phyloP scores from a whole-genome alignment of 2,797 vertebrate species.

The Pyrocephalus nanus region DNA sequence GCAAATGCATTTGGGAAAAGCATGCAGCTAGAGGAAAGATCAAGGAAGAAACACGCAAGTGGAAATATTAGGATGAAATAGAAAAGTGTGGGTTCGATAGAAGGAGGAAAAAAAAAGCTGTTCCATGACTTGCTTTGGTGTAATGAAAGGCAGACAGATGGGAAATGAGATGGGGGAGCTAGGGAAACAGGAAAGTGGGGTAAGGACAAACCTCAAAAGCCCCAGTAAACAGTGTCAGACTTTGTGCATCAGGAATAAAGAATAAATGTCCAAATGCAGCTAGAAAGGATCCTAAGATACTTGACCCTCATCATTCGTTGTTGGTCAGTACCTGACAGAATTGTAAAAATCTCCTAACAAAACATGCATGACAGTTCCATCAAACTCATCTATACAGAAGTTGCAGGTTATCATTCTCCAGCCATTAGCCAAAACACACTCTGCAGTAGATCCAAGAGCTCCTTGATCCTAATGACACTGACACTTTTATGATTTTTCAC shows the following conservation, averaged over 20 bases:
- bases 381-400: neutral
- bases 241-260: neutral
- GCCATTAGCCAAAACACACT: neutral
- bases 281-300: neutral
- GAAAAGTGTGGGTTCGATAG: neutral
- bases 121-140: neutral
- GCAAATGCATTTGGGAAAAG: neutral
- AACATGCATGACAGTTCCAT: neutral
- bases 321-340: neutral
- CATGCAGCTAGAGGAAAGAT: neutral
- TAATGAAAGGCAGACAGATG: neutral
- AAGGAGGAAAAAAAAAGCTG: neutral
- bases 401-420: neutral
- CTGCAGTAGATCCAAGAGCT: neutral
- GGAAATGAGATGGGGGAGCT: neutral
- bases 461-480: neutral
- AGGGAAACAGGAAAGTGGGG: neutral
- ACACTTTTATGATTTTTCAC: neutral
- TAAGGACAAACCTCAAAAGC: neutral
- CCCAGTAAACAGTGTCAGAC: neutral
- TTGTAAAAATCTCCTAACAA: neutral
- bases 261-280: neutral
- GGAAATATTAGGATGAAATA: neutral
- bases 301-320: neutral
- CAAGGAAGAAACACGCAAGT: neutral